Conservation (phyloP, 2,888 invertebrate species). For the Xylocampa areola region DNA sequence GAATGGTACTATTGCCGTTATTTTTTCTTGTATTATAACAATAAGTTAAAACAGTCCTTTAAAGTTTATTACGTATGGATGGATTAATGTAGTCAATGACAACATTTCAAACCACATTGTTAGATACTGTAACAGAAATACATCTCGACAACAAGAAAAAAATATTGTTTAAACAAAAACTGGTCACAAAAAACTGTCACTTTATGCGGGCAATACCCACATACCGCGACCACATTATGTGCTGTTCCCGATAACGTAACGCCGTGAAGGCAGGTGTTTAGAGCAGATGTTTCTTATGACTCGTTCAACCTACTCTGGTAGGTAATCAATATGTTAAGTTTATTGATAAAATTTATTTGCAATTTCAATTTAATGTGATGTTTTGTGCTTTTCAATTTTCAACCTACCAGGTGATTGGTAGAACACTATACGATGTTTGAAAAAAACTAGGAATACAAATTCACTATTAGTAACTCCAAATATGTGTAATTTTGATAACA, state of each 20-base stretch:
- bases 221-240: conserved; percentile 35
- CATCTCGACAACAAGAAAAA: conserved; percentile 35
- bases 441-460: no score
- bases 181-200: conserved; percentile 43
- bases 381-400: conserved; percentile 8
- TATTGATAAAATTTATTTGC: conserved; percentile 26
- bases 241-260: conserved; percentile 30
- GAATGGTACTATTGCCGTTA: no score
- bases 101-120: neutral
- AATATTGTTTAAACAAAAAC: conserved; percentile 19
- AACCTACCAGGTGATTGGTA: no score
- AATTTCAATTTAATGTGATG: conserved; percentile 15
- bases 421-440: no score
- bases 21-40: no score
- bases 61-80: no score
- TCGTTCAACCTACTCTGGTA: conserved; percentile 48
- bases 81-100: no score
- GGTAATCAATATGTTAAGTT: conserved; percentile 32
- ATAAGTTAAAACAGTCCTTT: no score
- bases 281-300: conserved; percentile 39
- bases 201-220: conserved; percentile 57
- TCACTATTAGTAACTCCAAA: no score
- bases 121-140: neutral
- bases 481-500: no score
- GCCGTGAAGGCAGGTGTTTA: conserved; percentile 69